Conservation (phyloP, 2,113 vertebrate species). For the Zosterops hypoxanthus region DNA sequence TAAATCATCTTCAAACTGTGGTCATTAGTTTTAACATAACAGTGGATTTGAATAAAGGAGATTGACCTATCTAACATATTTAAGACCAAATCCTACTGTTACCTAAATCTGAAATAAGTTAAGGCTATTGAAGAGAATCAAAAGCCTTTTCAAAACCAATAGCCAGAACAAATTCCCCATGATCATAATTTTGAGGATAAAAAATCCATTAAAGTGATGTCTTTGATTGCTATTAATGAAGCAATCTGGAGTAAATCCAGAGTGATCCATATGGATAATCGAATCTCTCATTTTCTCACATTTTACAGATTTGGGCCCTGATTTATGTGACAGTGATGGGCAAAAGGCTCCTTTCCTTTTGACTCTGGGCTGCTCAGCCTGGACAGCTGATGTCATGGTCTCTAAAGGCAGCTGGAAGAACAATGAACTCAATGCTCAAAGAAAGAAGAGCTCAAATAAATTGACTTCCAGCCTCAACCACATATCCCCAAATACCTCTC, state of each 20-base stretch:
- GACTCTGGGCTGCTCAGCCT: background rate
- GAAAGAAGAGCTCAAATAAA: background rate
- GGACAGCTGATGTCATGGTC: background rate
- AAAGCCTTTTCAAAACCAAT: slow-evolving; percentile 68
- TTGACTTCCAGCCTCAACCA: background rate
- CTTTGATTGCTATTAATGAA: slow-evolving; percentile 70
- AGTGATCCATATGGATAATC: slow-evolving; percentile 69
- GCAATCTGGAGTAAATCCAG: slow-evolving; percentile 66
- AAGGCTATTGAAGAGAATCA: slow-evolving; percentile 64
- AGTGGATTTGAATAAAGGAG: slow-evolving; percentile 65
- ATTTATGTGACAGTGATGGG: background rate
- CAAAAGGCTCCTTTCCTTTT: background rate
- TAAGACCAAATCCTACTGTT: slow-evolving; percentile 52
- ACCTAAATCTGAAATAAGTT: slow-evolving; percentile 66
- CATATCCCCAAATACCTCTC: slow-evolving; percentile 5
- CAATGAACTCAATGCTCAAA: background rate
- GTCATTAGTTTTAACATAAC: slow-evolving; percentile 67
- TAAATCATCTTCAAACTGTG: slow-evolving; percentile 61
- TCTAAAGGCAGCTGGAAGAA: background rate
- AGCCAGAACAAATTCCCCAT: slow-evolving; percentile 65
- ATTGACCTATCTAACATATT: slow-evolving; percentile 57
- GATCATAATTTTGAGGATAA: slow-evolving; percentile 66
- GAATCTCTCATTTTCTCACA: slow-evolving; percentile 56
- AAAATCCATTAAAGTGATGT: slow-evolving; percentile 70
- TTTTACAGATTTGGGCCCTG: slow-evolving; percentile 32